phyloP scores from a whole-genome alignment of 2,888 invertebrate genomes.

The Tubulanus polymorphus region DNA sequence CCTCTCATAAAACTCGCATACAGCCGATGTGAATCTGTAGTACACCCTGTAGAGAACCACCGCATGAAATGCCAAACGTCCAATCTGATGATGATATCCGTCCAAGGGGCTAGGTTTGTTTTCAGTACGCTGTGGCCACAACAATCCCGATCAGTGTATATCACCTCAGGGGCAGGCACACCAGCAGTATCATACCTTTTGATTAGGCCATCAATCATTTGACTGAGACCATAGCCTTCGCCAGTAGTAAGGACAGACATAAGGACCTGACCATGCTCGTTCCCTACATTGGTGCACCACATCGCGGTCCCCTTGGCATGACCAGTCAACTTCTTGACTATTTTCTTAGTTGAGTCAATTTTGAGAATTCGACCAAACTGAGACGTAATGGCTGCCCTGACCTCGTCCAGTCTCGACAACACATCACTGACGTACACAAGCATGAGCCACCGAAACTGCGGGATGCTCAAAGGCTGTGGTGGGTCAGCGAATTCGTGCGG shows the following conservation, averaged over 20 bases:
- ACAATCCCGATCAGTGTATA: constrained; percentile 32
- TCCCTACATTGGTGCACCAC: constrained; percentile 28
- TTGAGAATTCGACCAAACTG: constrained; percentile 26
- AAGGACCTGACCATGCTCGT: constrained; percentile 24
- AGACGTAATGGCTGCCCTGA: constrained; percentile 26
- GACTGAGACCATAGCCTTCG: constrained; percentile 22
- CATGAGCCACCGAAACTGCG: constrained; percentile 23
- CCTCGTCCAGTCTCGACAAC: constrained; percentile 18
- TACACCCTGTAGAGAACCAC: not conserved
- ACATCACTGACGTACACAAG: constrained; percentile 23
- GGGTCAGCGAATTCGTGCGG: constrained; percentile 11
- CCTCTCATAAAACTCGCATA: constrained; percentile 23
- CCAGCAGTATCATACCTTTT: constrained; percentile 19
- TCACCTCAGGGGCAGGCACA: constrained; percentile 19
- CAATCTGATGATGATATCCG: too few species aligned
- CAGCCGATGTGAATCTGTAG: constrained; percentile 24
- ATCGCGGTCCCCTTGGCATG: constrained; percentile 17
- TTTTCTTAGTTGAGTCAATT: constrained; percentile 30
- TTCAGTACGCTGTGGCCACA: constrained; percentile 20
- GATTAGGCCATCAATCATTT: constrained; percentile 22
- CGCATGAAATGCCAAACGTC: constrained; percentile 6
- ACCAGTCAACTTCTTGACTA: constrained; percentile 22
- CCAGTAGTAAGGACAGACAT: constrained; percentile 23
- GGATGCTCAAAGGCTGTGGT: constrained; percentile 12
- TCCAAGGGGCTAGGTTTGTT: too few species aligned